A percentile compares a stretch with the other conserved stretches of the same genome.
Conservation (phyloP, 2,113 vertebrate genomes). For the Aptenodytes forsteri region DNA sequence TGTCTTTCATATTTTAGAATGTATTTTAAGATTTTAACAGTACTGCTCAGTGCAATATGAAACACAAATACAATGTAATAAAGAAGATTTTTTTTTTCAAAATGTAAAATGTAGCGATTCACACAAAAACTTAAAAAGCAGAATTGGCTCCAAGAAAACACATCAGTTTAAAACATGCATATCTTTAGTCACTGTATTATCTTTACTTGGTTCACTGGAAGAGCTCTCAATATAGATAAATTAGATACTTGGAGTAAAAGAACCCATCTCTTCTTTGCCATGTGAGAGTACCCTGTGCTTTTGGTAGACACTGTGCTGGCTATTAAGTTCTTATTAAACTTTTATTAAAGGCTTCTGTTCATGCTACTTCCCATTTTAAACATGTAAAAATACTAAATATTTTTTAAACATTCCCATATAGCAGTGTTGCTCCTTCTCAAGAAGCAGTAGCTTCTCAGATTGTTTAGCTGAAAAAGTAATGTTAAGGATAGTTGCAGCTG, state of each 20-base stretch:
- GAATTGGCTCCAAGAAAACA: not conserved
- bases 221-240: not conserved
- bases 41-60: not conserved
- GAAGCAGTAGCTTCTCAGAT: not conserved
- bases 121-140: not conserved
- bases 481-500: slow-evolving; percentile 44
- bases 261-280: not conserved
- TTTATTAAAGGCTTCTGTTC: not conserved
- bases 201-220: not conserved
- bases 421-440: not conserved
- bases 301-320: not conserved
- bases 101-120: not conserved
- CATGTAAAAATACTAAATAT: not conserved
- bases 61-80: not conserved
- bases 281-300: not conserved
- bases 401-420: not conserved
- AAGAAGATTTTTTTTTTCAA: not conserved
- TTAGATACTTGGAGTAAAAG: not conserved
- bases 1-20: not conserved
- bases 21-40: not conserved
- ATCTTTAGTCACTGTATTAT: not conserved
- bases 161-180: not conserved
- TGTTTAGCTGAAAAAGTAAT: slow-evolving; percentile 32
- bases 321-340: not conserved
- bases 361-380: not conserved